Evolutionary conservation across 2,113 vertebrate genomes (phyloP), one percentile per base, ranked within the genome.

Genomic region (Etheostoma spectabile): DNA sequence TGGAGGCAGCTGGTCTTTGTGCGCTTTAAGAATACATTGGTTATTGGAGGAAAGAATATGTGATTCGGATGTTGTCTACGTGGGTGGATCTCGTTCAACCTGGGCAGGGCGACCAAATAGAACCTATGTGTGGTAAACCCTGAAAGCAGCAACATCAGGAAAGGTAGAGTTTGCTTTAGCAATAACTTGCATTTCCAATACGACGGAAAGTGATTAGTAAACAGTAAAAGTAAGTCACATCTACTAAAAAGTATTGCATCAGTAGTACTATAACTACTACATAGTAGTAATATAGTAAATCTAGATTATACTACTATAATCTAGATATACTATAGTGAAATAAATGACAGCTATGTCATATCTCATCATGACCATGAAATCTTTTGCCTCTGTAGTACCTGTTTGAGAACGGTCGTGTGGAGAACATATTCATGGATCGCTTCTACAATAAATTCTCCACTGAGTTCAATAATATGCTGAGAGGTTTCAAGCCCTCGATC

Each of bases 391-490:
- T 92, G 83, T 64, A 99, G 98, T 96, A 98, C 89, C 95, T 99
- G 85, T 99, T 99, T 95, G 96, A 99, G 89, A 99, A 99, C 84
- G 96, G 96, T 84, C 96, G 98, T 74, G 96, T 99, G 96, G 98
- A 99, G 93, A 99, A 99, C 94, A 99, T 99, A 92, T 99, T 99
- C 94, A 97, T 97, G 66, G 98, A 99, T 91, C 94, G 95, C 62
- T 98, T 98, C 94, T 99, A 99, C 95, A 95, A 94, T 74, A 95
- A 93, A 92, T 99, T 99, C 94, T 97, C 97, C 91, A 95, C 94
- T 83, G 97, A 97, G 87, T 96, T 99, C 89, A 97, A 97, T 66
- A 96, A 94, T 79, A 94, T 97, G 74, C 93, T 99, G 92, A 96
- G 96, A 93, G 95, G 93, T 87, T 99, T 97, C 96, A 95, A 96